Evolutionary conservation across 2,888 invertebrate genomes (phyloP).

Genomic region (Campoplex capitator): DNA sequence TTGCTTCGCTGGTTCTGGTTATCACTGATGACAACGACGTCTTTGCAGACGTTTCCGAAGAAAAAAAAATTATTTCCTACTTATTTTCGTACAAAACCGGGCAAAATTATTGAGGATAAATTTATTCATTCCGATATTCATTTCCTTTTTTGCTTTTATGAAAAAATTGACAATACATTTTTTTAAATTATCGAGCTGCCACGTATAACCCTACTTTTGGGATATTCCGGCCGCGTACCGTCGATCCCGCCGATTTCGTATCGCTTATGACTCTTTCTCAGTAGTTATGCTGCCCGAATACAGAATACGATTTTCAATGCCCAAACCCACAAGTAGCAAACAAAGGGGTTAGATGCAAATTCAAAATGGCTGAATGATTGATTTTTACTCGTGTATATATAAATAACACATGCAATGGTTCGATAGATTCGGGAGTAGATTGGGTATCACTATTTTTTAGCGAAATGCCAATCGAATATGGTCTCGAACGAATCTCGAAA

Average conservation of each 20-base stretch:
- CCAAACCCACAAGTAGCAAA: conserved; percentile 62
- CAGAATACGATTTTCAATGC: conserved; percentile 62
- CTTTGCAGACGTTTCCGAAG: neutral
- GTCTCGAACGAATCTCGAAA: neutral
- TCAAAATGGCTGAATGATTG: conserved; percentile 54
- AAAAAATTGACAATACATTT: neutral
- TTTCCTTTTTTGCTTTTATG: neutral
- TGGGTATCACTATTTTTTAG: neutral
- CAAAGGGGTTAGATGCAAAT: conserved; percentile 54
- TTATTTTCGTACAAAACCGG: neutral
- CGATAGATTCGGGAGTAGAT: neutral
- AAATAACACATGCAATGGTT: neutral
- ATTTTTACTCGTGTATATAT: neutral
- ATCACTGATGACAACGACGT: neutral
- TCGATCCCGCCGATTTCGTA: neutral
- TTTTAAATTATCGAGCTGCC: too few relatives aligned
- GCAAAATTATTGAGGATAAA: neutral
- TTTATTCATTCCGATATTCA: neutral
- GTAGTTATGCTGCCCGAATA: conserved; percentile 54
- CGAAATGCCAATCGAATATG: neutral
- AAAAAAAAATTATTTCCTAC: neutral
- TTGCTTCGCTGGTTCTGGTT: neutral
- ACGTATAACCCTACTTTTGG: neutral
- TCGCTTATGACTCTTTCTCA: neutral
- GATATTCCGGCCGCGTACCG: neutral